phyloP scores from a whole-genome alignment of 2,113 vertebrate species.

The Callithrix jacchus region DNA sequence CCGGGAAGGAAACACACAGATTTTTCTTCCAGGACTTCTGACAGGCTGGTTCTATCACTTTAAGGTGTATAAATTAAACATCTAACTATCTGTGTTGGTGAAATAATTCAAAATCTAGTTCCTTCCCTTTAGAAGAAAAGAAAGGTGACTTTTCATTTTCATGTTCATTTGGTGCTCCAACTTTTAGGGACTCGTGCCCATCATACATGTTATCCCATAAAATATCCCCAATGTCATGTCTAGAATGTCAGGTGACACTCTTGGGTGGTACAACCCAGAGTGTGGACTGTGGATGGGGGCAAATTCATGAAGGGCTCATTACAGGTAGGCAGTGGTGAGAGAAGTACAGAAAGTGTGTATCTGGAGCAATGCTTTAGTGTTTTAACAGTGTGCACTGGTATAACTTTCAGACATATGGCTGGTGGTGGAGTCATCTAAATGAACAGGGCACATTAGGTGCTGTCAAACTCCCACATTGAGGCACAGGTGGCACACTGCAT shows the following conservation, averaged over 20 bases:
- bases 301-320: neutral
- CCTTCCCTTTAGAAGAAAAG: conserved; percentile 46
- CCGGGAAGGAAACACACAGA: conserved; percentile 68
- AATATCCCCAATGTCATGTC: neutral
- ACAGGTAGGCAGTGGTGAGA: neutral
- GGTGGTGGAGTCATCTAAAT: neutral
- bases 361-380: neutral
- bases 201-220: neutral
- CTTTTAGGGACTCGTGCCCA: neutral
- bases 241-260: neutral
- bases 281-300: neutral
- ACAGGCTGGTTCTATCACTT: conserved; percentile 25
- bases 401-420: neutral
- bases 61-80: conserved; percentile 9
- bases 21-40: conserved; percentile 68
- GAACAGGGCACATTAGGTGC: neutral
- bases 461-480: neutral
- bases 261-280: neutral
- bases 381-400: neutral
- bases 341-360: neutral
- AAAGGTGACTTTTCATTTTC: conserved; percentile 33
- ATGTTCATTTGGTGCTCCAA: neutral
- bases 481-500: neutral
- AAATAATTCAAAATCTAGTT: conserved; percentile 40
- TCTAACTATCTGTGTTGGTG: conserved; percentile 10